Base-by-base conservation (phyloP, 2,113 vertebrate species). In the Hyla sarda region DNA sequence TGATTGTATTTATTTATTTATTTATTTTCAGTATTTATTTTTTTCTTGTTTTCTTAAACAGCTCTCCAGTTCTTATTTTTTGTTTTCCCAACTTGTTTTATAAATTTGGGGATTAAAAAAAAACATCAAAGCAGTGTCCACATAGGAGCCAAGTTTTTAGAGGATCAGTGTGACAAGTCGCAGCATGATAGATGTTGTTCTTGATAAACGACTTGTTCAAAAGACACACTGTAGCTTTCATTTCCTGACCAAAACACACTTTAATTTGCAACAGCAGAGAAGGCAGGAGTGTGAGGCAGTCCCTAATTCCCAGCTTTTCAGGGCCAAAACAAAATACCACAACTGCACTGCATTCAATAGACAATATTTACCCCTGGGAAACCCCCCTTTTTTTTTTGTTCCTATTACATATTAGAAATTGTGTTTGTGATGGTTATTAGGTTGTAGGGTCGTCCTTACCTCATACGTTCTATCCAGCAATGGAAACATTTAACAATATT, bases 201-300 rank as follows among this genome's bases (percentile, higher is more conserved):
- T 94, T 95, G 94, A 95, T 95, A 95, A 95, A 95, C 88, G 94
- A 95, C 94, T 95, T 93, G 93, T 95, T 95, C 95, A 95, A 95
- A 95, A 94, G 93, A 95, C 93, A 95, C 94, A 95, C 93, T 94
- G 95, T 94, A 95, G 94, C 93, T 95, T 95, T 95, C 94, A 95
- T 95, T 95, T 95, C 94, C 95, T 95, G 94, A 93, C 93, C 93
- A 94, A 93, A 95, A 94, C 94, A 95, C 94, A 95, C 94, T 95
- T 94, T 95, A 95, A 95, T 95, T 95, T 94, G 93, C 93, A 95
- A 93, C 93, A 95, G 94, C 93, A 94, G 94, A 94, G 93, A 92
- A 93, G 92, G 89, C 89, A 54, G 21, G 90, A 93, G 88, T 93
- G 91, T 93, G 91, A 94, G 92, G 90, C 88, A 88, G 92, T 88